Evolutionary conservation across 1,140 invertebrate species (phyloP).

Genomic region (Helicoverpa zea): DNA sequence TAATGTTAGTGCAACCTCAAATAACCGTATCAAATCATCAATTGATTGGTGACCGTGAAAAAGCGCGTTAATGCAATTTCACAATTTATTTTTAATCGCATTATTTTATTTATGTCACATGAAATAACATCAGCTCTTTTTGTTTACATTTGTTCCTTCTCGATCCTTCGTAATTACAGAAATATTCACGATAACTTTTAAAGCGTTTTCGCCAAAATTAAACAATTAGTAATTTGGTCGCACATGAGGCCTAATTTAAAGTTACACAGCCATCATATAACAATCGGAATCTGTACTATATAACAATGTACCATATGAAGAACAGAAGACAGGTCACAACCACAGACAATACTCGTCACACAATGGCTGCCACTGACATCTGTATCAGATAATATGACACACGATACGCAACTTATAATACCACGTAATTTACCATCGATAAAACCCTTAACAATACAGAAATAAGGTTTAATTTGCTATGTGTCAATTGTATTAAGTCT

Average conservation of each 20-base stretch:
- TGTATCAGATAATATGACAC: conserved; percentile 57
- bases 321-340: conserved; percentile 27
- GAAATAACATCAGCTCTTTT: no score
- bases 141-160: no score
- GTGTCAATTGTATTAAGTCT: conserved; percentile 2
- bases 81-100: no score
- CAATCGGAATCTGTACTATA: conserved; percentile 8
- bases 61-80: not conserved
- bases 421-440: not conserved
- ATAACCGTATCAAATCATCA: no score
- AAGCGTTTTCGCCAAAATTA: not conserved
- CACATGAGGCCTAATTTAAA: not conserved
- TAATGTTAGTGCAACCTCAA: no score
- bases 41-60: not conserved
- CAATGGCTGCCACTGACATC: conserved; percentile 52
- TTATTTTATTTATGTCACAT: no score
- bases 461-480: conserved; percentile 42
- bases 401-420: conserved; percentile 16
- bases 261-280: conserved; percentile 9
- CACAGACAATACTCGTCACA: conserved; percentile 21
- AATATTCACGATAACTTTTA: not conserved
- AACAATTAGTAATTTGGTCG: no score
- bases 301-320: not conserved
- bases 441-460: not conserved
- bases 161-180: no score